Conservation (phyloP, 2,888 invertebrate genomes). For the Invenusta paracnida region DNA sequence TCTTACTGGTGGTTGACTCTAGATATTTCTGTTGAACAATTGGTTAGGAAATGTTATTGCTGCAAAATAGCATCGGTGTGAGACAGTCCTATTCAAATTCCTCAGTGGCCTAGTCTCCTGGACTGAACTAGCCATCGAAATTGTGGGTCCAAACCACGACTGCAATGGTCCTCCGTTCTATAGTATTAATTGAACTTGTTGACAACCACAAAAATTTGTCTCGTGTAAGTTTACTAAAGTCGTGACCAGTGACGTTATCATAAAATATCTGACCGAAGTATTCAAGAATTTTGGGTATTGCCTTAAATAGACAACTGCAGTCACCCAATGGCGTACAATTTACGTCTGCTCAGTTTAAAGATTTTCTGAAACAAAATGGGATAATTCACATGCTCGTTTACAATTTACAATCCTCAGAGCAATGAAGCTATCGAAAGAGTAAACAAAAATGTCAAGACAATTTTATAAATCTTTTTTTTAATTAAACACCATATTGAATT, state of each 20-base stretch:
- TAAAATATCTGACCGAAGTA: not conserved
- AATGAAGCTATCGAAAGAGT: not conserved
- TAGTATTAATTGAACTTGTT: not conserved
- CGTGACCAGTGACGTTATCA: not conserved
- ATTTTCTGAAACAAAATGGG: not conserved
- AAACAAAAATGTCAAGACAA: not conserved
- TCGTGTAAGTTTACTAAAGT: not conserved
- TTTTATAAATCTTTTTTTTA: too few species aligned
- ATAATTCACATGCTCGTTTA: not conserved
- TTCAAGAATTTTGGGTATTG: not conserved
- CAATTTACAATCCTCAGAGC: not conserved
- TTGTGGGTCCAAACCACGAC: not conserved
- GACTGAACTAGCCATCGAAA: not conserved
- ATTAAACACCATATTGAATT: too few species aligned
- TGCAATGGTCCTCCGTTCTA: not conserved
- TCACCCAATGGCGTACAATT: constrained; percentile 8
- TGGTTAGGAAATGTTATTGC: not conserved
- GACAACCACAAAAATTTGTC: not conserved
- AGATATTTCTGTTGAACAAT: too few species aligned
- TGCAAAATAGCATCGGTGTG: not conserved
- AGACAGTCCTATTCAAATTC: too few species aligned
- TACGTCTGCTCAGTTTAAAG: not conserved
- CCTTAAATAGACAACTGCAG: not conserved
- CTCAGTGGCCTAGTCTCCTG: not conserved
- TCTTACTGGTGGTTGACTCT: not conserved